Evolutionary conservation across 2,113 vertebrate genomes (phyloP), one percentile per base, ranked within the genome.

Genomic region (Myocastor coypus): DNA sequence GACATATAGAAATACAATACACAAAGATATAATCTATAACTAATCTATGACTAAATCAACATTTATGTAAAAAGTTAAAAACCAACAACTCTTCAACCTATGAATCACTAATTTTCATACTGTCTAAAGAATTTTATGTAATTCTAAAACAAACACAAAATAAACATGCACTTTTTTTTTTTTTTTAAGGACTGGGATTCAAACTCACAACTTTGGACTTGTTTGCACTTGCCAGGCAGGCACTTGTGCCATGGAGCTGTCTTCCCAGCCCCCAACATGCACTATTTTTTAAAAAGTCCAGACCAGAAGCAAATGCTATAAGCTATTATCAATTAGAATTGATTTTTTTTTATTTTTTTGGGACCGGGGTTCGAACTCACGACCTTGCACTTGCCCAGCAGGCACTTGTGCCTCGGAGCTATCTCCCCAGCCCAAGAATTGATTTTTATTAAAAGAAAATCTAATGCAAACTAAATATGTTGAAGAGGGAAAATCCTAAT

Each of bases 141-240:
- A 94, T 86, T 96, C 42, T 90, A 89, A 97, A 94, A 83, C 20
- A 93, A 92, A 66, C 37, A 89, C 2, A 95, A 92, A 96, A 50
- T 83, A 85, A 92, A 26, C 24, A 42, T 16, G 16, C 0, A 52
- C 32, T 50, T 55, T 24, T 80, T 94, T 75, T 55, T 63, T n/a
- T n/a, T n/a, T n/a, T n/a, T n/a, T n/a, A n/a, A n/a, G n/a, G n/a
- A n/a, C n/a, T n/a, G n/a, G n/a, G n/a, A n/a, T n/a, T n/a, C n/a
- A n/a, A n/a, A n/a, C n/a, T n/a, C n/a, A n/a, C n/a, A n/a, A n/a
- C n/a, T n/a, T n/a, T n/a, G n/a, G n/a, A n/a, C n/a, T n/a, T n/a
- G n/a, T n/a, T n/a, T n/a, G n/a, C n/a, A n/a, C n/a, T n/a, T n/a
- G n/a, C n/a, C n/a, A n/a, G n/a, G n/a, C n/a, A n/a, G n/a, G n/a